These are phyloP conservation scores for Beris morrisii DNA, from an alignment of 2,888 invertebrate genomes.

Conservation along the genomic window DNA sequence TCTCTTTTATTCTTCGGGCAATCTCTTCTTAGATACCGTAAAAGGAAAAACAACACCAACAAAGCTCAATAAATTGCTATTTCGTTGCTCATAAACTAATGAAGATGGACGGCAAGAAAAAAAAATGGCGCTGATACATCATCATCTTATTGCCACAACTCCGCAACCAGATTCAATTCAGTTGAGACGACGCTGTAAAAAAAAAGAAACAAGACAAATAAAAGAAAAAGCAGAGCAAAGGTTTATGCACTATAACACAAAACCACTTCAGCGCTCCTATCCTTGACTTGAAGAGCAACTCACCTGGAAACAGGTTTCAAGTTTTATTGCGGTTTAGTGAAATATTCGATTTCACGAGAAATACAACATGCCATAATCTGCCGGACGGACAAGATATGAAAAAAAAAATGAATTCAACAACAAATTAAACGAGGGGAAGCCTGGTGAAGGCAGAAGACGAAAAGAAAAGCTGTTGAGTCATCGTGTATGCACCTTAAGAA, in stretches of 20 bases:
- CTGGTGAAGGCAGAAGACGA: not conserved
- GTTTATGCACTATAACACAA: constrained; percentile 22
- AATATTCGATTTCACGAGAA: constrained; percentile 26
- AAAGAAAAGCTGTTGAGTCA: constrained; percentile 16
- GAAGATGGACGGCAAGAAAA: too few relatives aligned
- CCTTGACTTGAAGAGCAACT: constrained; percentile 30
- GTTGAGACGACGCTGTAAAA: not conserved
- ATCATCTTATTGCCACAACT: not conserved
- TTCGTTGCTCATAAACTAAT: too few relatives aligned
- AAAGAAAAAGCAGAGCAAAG: constrained; percentile 28
- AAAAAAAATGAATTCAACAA: not conserved
- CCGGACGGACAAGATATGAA: not conserved
- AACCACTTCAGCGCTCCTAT: constrained; percentile 22
- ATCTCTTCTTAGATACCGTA: too few relatives aligned
- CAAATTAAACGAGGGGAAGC: not conserved
- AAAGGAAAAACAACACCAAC: too few relatives aligned
- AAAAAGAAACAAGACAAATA: constrained; percentile 3
- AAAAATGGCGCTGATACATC: too few relatives aligned
- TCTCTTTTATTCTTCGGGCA: too few relatives aligned
- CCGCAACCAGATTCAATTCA: not conserved
- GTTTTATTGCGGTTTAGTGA: constrained; percentile 28
- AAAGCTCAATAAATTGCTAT: too few relatives aligned
- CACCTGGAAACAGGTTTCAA: constrained; percentile 26
- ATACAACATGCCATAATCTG: constrained; percentile 3
- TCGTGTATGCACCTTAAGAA: not conserved